These are phyloP conservation scores for Anisognathus igniventris DNA, from an alignment of 2,797 vertebrate species.

Conservation along the genomic window DNA sequence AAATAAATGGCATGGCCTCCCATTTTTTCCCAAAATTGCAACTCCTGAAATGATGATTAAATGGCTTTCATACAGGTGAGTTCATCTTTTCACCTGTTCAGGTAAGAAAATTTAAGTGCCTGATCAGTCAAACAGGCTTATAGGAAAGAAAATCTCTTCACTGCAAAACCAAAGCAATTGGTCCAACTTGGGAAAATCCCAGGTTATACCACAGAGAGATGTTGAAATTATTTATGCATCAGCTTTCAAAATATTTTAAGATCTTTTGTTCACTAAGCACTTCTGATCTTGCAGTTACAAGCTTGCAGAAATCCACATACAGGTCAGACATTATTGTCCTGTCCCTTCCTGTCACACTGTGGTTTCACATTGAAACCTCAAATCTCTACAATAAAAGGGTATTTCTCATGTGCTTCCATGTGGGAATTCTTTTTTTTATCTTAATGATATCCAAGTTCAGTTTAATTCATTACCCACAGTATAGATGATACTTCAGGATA, in stretches of 20 bases:
- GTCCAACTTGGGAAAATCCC: not conserved
- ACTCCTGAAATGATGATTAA: not conserved
- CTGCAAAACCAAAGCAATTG: not conserved
- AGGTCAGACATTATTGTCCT: not conserved
- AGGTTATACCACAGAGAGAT: not conserved
- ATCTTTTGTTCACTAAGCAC: not conserved
- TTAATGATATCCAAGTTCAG: not conserved
- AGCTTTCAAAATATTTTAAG: not conserved
- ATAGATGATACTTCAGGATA: not conserved
- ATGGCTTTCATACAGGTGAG: not conserved
- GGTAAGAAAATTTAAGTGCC: not conserved
- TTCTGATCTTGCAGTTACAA: not conserved
- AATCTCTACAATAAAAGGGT: not conserved
- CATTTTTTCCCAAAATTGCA: not conserved
- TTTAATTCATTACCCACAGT: not conserved
- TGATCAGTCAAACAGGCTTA: not conserved
- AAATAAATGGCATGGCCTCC: not conserved
- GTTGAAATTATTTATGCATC: not conserved
- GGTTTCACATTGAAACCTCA: not conserved
- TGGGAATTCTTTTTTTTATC: not conserved
- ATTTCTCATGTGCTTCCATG: not conserved
- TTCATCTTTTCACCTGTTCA: not conserved
- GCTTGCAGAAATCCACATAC: not conserved
- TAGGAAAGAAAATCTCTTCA: not conserved
- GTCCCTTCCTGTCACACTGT: not conserved